Conservation (phyloP, 2,797 vertebrate species). For the Coccyzus lansbergi region DNA sequence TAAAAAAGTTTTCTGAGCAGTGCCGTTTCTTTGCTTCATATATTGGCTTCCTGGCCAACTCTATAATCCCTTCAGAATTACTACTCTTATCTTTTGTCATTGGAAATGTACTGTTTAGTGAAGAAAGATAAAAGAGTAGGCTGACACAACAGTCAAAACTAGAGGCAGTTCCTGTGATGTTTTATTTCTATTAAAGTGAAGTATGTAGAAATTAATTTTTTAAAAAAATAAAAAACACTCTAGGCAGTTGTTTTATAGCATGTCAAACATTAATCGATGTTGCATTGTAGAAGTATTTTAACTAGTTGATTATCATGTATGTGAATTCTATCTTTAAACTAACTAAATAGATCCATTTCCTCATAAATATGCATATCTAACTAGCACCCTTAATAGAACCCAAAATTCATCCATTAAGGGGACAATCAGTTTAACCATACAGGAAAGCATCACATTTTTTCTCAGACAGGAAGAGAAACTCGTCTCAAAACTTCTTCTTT, state of each 20-base stretch:
- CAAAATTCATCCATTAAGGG: background rate
- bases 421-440: background rate
- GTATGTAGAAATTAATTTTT: background rate
- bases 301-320: background rate
- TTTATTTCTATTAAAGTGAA: background rate
- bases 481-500: background rate
- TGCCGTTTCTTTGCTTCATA: background rate
- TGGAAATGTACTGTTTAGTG: conserved; percentile 10
- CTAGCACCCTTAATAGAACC: background rate
- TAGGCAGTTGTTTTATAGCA: background rate
- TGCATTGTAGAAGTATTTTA: conserved; percentile 2
- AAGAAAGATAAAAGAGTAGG: conserved; percentile 31
- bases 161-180: background rate
- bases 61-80: conserved; percentile 6
- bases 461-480: background rate
- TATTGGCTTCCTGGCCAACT: background rate
- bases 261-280: background rate
- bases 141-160: background rate
- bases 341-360: background rate
- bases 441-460: background rate
- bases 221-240: background rate
- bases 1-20: background rate
- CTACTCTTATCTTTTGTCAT: background rate
- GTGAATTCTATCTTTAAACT: background rate
- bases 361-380: background rate